Conservation (phyloP, 1,140 invertebrate genomes). For the Pseudomyrmex gracilis region DNA sequence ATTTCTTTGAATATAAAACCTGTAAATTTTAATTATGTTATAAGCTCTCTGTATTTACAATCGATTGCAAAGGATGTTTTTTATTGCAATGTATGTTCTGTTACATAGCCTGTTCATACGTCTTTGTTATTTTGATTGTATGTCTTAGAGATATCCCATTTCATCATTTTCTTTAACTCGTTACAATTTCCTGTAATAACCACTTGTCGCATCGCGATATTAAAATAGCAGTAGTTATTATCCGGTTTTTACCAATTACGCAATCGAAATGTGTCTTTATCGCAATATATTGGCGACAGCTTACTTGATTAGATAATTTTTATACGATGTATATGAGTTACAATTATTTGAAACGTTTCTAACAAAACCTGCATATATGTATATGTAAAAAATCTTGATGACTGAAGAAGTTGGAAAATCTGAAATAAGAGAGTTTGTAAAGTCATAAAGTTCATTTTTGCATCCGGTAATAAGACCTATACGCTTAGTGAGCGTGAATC, state of each 20-base stretch:
- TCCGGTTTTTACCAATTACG: constrained; percentile 15
- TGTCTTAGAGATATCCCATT: no score
- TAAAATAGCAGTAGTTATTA: constrained; percentile 18
- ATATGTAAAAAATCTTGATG: background rate
- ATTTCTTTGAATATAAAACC: background rate
- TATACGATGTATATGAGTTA: background rate
- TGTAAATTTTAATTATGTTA: background rate
- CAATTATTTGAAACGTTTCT: constrained; percentile 29
- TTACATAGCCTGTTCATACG: no score
- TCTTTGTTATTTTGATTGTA: no score
- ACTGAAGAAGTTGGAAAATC: constrained; percentile 4
- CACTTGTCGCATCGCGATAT: background rate
- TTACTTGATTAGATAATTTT: constrained; percentile 54
- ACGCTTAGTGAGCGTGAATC: constrained; percentile 48
- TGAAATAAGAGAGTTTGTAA: background rate
- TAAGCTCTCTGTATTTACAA: no score
- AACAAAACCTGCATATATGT: background rate
- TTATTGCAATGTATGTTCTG: no score
- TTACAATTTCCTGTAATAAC: background rate
- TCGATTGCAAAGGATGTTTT: no score
- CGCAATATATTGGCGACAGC: constrained; percentile 24
- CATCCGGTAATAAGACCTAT: constrained; percentile 24
- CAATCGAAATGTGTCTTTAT: constrained; percentile 42
- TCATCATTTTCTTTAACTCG: no score
- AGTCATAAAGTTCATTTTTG: constrained; percentile 11